Percentiles rank a stretch among this genome's conserved stretches.
These are phyloP conservation scores for Drosophila lutescens DNA, from an alignment of 2,888 invertebrate species.

Conservation along the genomic window DNA sequence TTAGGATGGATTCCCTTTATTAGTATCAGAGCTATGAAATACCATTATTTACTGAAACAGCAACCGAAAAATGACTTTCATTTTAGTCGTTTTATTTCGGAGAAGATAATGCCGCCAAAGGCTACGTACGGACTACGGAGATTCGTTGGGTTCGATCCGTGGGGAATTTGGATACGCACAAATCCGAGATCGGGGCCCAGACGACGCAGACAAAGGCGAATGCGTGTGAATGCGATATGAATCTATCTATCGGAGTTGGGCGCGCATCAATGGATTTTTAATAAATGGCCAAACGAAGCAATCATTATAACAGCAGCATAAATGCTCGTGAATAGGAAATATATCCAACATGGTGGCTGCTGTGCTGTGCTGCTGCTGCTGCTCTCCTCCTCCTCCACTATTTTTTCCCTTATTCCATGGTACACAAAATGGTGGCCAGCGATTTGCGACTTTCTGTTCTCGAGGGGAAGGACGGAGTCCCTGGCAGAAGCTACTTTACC, in stretches of 20 bases:
- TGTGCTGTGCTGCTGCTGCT: constrained; percentile 11
- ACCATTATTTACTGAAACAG: constrained; percentile 51
- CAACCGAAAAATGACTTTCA: constrained; percentile 77
- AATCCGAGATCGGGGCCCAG: constrained; percentile 26
- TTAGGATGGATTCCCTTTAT: constrained; percentile 34
- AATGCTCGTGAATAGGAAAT: constrained; percentile 62
- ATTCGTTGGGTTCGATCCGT: constrained; percentile 48
- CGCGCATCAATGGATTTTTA: constrained; percentile 71
- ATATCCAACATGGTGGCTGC: constrained; percentile 23
- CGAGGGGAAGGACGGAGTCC: constrained; percentile 1
- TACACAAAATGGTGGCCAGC: constrained; percentile 64
- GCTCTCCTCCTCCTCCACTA: neutral
- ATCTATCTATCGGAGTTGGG: constrained; percentile 49
- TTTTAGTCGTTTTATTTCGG: constrained; percentile 56
- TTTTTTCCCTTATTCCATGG: constrained; percentile 18
- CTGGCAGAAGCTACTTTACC: constrained; percentile 15
- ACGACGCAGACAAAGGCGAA: constrained; percentile 47
- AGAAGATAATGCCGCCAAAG: constrained; percentile 59
- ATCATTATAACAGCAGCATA: constrained; percentile 49
- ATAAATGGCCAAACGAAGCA: constrained; percentile 63
- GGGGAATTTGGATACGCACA: constrained; percentile 76
- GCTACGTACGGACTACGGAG: constrained; percentile 37
- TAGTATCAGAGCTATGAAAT: constrained; percentile 37
- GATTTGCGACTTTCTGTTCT: constrained; percentile 10
- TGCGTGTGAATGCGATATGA: constrained; percentile 76